phyloP scores from a whole-genome alignment of 1,140 invertebrate genomes.

The Tribolium castaneum region DNA sequence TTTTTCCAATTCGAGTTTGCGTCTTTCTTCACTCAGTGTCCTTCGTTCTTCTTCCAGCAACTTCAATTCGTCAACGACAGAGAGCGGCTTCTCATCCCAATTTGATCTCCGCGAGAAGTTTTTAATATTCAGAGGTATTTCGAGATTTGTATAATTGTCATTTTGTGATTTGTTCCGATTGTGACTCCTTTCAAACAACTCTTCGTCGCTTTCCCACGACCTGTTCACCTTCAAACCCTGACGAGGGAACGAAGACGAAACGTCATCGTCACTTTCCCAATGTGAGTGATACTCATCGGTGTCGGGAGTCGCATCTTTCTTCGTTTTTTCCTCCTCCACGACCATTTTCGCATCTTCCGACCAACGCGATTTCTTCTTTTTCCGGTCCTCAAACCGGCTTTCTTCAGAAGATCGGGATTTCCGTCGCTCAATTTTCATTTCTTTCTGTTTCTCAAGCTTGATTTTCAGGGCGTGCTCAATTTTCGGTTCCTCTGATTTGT shows the following conservation, averaged over 20 bases:
- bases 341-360: not conserved
- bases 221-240: conserved; percentile 41
- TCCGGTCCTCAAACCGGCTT: not conserved
- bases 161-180: conserved; percentile 8
- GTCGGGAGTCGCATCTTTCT: conserved; percentile 50
- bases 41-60: conserved; percentile 45
- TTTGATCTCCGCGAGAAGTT: conserved; percentile 44
- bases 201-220: conserved; percentile 61
- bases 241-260: not conserved
- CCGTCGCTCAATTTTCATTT: conserved; percentile 3
- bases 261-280: conserved; percentile 51
- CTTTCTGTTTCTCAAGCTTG: not conserved
- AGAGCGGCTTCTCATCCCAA: conserved; percentile 11
- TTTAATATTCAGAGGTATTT: conserved; percentile 61
- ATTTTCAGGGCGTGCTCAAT: conserved; percentile 2
- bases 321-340: not conserved
- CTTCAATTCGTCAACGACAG: conserved; percentile 26
- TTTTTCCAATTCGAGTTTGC: conserved; percentile 42
- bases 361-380: not conserved
- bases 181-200: conserved; percentile 37
- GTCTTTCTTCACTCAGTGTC: conserved; percentile 48
- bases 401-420: not conserved
- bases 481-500: not conserved
- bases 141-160: conserved; percentile 34
- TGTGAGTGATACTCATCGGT: conserved; percentile 59